Conservation (phyloP, 2,888 invertebrate genomes). For the Tetragonisca angustula region DNA sequence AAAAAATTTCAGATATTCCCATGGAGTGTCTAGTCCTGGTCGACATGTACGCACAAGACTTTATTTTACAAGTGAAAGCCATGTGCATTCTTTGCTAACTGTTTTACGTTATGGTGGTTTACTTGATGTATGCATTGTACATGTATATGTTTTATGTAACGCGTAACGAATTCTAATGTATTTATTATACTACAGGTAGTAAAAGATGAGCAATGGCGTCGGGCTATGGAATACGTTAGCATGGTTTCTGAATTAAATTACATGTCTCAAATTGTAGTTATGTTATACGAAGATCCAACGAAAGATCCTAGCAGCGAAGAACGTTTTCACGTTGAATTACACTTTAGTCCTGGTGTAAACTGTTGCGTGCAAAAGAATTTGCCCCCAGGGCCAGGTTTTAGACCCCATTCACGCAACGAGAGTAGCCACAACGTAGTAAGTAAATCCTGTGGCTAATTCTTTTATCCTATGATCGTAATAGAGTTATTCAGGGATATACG, state of each 20-base stretch:
- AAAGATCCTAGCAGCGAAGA: constrained; percentile 96
- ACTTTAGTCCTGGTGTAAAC: constrained; percentile 99
- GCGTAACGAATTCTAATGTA: not conserved
- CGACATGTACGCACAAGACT: constrained; percentile 99
- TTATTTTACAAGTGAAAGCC: constrained; percentile 99
- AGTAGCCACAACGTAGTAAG: constrained; percentile 85
- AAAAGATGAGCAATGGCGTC: constrained; percentile 98
- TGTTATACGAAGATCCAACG: constrained; percentile 99
- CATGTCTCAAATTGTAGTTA: constrained; percentile 99
- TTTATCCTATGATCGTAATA: not conserved
- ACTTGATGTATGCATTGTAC: constrained; percentile 88
- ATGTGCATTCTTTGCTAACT: constrained; percentile 98
- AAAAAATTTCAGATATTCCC: constrained; percentile 90
- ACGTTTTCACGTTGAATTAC: constrained; percentile 98
- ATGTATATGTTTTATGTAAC: not conserved
- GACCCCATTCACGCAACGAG: constrained; percentile 95
- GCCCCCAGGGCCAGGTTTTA: constrained; percentile 96
- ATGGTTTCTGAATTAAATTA: constrained; percentile 99
- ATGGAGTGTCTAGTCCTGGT: constrained; percentile 98
- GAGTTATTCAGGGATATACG: not conserved
- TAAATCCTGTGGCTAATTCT: constrained; percentile 58
- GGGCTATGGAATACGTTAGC: constrained; percentile 99
- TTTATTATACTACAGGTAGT: constrained; percentile 85
- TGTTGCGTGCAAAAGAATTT: constrained; percentile 98
- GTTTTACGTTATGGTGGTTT: constrained; percentile 97